Base-by-base conservation (phyloP, 1,140 invertebrate species). In the Phortica variegata region DNA sequence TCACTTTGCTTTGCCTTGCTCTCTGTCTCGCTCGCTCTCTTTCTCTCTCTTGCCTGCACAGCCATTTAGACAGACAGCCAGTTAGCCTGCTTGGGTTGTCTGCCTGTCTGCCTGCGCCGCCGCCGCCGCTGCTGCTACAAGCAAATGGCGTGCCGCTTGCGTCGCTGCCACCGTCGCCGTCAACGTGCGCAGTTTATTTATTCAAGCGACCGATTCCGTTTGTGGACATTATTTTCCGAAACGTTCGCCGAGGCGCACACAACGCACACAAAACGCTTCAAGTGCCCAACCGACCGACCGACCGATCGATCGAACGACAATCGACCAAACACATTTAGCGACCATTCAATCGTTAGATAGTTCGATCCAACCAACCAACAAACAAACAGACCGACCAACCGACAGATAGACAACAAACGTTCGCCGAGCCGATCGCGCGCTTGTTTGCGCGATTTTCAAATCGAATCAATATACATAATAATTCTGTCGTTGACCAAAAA, bases 211-310 rank as follows among this genome's bases (percentile, higher is more conserved):
- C 58, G 65, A 70, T 66, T 52, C 58, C 60, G 62, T 61, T 59
- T 61, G 60, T 66, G 65, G 65, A 70, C 65, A 70, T 66, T 70
- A 63, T 70, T 70, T 70, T 66, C 54, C 62, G 56, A 66, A 69
- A 61, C 65, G 65, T 63, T 63, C 60, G 62, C 59, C 16, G 42
- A 43, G 45, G 23, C 43, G 38, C 15, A 40, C 15, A 26, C 23
- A 26, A n/a, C n/a, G n/a, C n/a, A n/a, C n/a, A n/a, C n/a, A n/a
- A n/a, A n/a, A n/a, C n/a, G n/a, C n/a, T n/a, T n/a, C n/a, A n/a
- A n/a, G n/a, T n/a, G n/a, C n/a, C n/a, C n/a, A n/a, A n/a, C n/a
- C n/a, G n/a, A n/a, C n/a, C n/a, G n/a, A n/a, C n/a, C n/a, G n/a
- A n/a, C n/a, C n/a, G n/a, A n/a, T n/a, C n/a, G 56, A 51, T 49